These are phyloP conservation scores for Chitala chitala DNA, from an alignment of 2,113 vertebrate species.

Conservation along the genomic window DNA sequence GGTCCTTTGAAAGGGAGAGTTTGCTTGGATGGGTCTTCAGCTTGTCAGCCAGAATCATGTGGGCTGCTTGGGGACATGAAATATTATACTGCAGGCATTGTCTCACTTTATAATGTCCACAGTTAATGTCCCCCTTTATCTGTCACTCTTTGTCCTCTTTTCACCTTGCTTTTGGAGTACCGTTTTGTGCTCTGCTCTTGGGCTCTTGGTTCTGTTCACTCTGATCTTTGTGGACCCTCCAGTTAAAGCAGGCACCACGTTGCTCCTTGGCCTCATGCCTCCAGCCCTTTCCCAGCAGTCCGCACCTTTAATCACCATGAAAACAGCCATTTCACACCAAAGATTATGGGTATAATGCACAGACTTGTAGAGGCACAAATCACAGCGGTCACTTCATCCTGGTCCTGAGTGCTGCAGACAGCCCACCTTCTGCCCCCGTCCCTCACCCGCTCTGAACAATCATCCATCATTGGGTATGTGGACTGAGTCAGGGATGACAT, in stretches of 20 bases:
- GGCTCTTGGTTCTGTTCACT: too few relatives aligned
- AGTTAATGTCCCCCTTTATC: too few relatives aligned
- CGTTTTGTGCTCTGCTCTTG: too few relatives aligned
- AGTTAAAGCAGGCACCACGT: too few relatives aligned
- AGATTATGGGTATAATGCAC: too few relatives aligned
- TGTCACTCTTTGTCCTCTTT: not conserved
- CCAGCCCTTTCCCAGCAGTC: too few relatives aligned
- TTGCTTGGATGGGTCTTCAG: not conserved
- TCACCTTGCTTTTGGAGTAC: not conserved
- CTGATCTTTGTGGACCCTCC: too few relatives aligned
- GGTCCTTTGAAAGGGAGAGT: not conserved
- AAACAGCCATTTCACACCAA: too few relatives aligned
- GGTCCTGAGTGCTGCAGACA: not conserved
- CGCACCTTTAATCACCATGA: too few relatives aligned
- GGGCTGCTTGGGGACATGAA: not conserved
- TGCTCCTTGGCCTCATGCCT: too few relatives aligned
- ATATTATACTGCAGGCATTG: too few relatives aligned
- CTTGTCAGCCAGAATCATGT: slow-evolving; percentile 1
- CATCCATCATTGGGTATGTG: not conserved
- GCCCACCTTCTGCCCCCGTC: not conserved
- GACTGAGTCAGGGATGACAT: not conserved
- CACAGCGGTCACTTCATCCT: not conserved
- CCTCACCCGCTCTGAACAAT: not conserved
- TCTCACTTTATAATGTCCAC: too few relatives aligned
- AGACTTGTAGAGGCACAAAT: not conserved